Percentiles rank a stretch among this genome's conserved stretches.
These are phyloP conservation scores for Ennomos fuscantarius DNA, from an alignment of 2,888 invertebrate genomes.

Conservation along the genomic window DNA sequence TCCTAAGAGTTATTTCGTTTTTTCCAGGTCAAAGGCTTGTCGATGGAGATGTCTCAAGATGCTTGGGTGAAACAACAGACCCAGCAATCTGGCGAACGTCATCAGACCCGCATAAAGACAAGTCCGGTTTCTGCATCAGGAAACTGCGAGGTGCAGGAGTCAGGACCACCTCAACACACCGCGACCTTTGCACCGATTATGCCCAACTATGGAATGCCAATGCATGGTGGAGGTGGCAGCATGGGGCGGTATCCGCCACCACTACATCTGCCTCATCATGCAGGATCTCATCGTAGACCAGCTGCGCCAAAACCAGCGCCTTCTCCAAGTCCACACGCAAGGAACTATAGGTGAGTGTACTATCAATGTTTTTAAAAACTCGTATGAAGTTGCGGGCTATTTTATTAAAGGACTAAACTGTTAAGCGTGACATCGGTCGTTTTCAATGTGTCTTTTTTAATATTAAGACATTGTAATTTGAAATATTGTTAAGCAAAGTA, in stretches of 20 bases:
- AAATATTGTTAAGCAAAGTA: too few relatives aligned
- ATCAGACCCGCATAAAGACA: slow-evolving; percentile 76
- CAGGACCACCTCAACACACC: slow-evolving; percentile 77
- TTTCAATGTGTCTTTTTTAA: too few relatives aligned
- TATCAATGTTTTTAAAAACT: too few relatives aligned
- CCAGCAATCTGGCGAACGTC: slow-evolving; percentile 73
- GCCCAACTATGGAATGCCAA: slow-evolving; percentile 71
- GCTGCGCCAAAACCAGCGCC: slow-evolving; percentile 81
- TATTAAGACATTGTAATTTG: too few relatives aligned
- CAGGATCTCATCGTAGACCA: slow-evolving; percentile 74
- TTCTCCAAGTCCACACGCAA: slow-evolving; percentile 82
- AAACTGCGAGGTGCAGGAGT: slow-evolving; percentile 84
- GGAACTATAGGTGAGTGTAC: slow-evolving; percentile 77
- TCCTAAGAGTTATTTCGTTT: neutral
- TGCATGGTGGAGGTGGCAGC: slow-evolving; percentile 63
- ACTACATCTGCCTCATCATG: slow-evolving; percentile 87
- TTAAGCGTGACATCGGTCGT: too few relatives aligned
- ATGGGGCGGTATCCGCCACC: slow-evolving; percentile 84
- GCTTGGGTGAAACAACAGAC: slow-evolving; percentile 81
- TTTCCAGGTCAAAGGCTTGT: slow-evolving; percentile 79
- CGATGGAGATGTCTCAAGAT: slow-evolving; percentile 82
- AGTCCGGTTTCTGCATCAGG: slow-evolving; percentile 78
- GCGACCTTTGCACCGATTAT: slow-evolving; percentile 77
- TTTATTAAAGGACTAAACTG: too few relatives aligned
- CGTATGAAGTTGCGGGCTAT: neutral